A percentile compares a stretch with the other conserved stretches of the same genome.
phyloP scores from a whole-genome alignment of 2,113 vertebrate species.

The Crotalus tigris region DNA sequence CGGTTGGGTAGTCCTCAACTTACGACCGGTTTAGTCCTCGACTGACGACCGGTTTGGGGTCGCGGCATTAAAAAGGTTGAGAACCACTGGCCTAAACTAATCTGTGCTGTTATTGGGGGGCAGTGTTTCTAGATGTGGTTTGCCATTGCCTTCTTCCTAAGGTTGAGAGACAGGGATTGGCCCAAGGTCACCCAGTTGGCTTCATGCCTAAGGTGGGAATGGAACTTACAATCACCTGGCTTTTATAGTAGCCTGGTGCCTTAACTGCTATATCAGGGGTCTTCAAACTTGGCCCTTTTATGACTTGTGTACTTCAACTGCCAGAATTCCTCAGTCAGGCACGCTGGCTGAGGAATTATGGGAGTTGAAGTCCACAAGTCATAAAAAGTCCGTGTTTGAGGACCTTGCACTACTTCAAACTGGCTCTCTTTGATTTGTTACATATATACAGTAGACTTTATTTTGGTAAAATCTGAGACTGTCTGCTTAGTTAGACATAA shows the following conservation, averaged over 20 bases:
- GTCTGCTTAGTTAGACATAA: neutral
- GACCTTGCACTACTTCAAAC: neutral
- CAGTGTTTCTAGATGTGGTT: neutral
- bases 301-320: no score
- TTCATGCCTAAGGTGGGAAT: neutral
- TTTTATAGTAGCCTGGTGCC: neutral
- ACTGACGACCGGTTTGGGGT: no score
- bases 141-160: neutral
- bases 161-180: neutral
- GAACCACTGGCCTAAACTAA: neutral
- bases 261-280: neutral
- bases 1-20: no score
- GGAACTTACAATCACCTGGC: neutral
- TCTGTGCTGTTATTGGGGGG: neutral
- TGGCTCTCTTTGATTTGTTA: neutral
- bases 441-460: neutral
- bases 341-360: no score
- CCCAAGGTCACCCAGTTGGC: neutral
- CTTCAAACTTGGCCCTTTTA: no score
- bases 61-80: no score
- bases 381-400: no score
- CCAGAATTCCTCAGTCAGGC: no score
- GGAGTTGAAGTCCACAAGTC: no score
- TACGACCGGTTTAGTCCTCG: no score
- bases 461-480: neutral